These are phyloP conservation scores for Haplochromis vanheusdeni DNA, from an alignment of 2,113 vertebrate genomes.

Conservation along the genomic window DNA sequence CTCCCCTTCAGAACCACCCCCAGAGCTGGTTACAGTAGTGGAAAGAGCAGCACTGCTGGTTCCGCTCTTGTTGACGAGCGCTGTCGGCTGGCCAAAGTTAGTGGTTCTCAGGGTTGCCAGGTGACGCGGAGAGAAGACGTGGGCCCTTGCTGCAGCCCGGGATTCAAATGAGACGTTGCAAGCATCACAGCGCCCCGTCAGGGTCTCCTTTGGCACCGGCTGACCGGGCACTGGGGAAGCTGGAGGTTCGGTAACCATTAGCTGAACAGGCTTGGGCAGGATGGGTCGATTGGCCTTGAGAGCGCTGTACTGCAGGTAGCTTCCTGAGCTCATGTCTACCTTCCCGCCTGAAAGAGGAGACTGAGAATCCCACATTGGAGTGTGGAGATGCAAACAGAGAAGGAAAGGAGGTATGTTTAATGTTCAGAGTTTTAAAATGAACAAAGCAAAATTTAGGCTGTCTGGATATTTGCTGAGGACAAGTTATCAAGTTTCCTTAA, in stretches of 20 bases:
- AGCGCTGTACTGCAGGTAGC: conserved; percentile 76
- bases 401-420: background rate
- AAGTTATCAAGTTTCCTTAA: background rate
- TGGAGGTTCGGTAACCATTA: conserved; percentile 55
- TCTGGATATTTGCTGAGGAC: background rate
- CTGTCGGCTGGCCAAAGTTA: conserved; percentile 73
- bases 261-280: conserved; percentile 75
- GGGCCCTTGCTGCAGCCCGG: conserved; percentile 81
- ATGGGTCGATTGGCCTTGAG: conserved; percentile 76
- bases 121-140: conserved; percentile 84
- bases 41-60: conserved; percentile 35
- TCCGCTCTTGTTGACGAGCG: conserved; percentile 66
- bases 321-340: conserved; percentile 69
- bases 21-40: conserved; percentile 17
- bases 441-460: background rate
- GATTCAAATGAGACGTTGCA: conserved; percentile 83
- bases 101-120: conserved; percentile 79
- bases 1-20: conserved; percentile 41
- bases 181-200: conserved; percentile 78
- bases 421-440: background rate
- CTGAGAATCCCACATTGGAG: conserved; percentile 4
- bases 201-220: conserved; percentile 62
- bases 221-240: conserved; percentile 53
- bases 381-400: background rate
- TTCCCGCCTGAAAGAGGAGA: conserved; percentile 62